These are phyloP conservation scores for Bubo scandiacus DNA, from an alignment of 2,113 vertebrate species.

Conservation along the genomic window DNA sequence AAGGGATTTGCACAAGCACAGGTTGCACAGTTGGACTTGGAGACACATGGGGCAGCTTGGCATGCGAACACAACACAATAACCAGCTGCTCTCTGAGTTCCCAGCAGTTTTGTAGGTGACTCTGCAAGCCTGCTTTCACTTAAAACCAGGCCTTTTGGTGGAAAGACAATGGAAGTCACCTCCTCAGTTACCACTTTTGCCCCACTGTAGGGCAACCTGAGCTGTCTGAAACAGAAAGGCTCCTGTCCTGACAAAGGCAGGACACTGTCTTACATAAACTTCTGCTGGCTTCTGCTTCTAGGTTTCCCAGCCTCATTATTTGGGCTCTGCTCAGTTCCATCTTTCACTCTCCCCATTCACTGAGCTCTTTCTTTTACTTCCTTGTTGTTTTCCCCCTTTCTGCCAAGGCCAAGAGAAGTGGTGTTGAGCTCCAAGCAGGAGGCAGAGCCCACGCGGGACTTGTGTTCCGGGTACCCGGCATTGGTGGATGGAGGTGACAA, in stretches of 20 bases:
- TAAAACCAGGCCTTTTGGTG: background rate
- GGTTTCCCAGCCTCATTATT: background rate
- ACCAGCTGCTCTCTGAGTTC: background rate
- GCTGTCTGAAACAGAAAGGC: background rate
- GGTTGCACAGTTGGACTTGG: background rate
- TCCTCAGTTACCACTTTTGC: background rate
- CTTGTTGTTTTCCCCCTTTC: background rate
- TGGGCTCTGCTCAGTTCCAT: background rate
- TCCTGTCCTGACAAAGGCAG: background rate
- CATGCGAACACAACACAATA: background rate
- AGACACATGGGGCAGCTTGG: fast-evolving
- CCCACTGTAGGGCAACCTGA: background rate
- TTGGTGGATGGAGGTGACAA: background rate
- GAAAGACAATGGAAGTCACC: background rate
- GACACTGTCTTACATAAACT: background rate
- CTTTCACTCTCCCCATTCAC: background rate
- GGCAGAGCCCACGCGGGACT: fast-evolving
- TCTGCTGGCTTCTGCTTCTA: background rate
- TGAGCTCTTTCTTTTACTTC: background rate
- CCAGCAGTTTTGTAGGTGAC: background rate
- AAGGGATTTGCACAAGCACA: background rate
- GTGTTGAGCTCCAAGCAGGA: fast-evolving
- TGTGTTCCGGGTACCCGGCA: fast-evolving
- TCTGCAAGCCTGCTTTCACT: background rate
- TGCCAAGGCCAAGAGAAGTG: background rate